Evolutionary conservation across 2,888 invertebrate species (phyloP), one percentile per base, ranked within the genome.

Genomic region (Nomada ruficornis): DNA sequence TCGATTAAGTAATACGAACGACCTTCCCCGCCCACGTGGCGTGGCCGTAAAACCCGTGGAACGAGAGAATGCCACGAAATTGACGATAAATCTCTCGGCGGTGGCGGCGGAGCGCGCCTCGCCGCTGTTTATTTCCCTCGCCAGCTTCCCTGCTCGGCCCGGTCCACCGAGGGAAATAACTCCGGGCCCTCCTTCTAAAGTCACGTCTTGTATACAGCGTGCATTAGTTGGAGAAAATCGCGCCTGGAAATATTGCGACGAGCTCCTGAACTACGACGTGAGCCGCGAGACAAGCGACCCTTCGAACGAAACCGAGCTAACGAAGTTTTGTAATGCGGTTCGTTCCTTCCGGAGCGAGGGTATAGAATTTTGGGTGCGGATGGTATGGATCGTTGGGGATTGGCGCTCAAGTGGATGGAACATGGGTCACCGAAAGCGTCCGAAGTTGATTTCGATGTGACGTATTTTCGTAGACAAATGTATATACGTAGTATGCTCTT

Each of bases 201-300:
- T 82, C 82, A 63, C 76, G 80, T 80, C 80, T 68, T 68, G 76
- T 71, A 70, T 60, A 79, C 69, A 64, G 63, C 50, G 83, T 71
- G 83, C 86, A 82, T 83, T 83, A 80, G 80, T 86, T 68, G 67
- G 64, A 64, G 77, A 86, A 80, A 85, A 85, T 85, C 85, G 77
- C 86, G 74, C 11, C 36, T 63, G 69, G 74, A 85, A 85, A 85
- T 85, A 85, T 85, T 72, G 86, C 80, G 44, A 83, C 68, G 47
- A 11, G 80, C 80, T 52, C 55, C 42, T 73, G 77, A 80, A 70
- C 68, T 74, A 85, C 76, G 85, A 77, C 73, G 72, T 57, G 79
- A 73, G 72, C 54, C 85, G 72, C 60, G 63, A 65, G 78, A 71
- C 62, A 60, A 54, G 78, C 23, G 57, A 36, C 54, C 0, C 4